These are phyloP conservation scores for Rhagium mordax DNA, from an alignment of 2,888 invertebrate species.

Conservation along the genomic window DNA sequence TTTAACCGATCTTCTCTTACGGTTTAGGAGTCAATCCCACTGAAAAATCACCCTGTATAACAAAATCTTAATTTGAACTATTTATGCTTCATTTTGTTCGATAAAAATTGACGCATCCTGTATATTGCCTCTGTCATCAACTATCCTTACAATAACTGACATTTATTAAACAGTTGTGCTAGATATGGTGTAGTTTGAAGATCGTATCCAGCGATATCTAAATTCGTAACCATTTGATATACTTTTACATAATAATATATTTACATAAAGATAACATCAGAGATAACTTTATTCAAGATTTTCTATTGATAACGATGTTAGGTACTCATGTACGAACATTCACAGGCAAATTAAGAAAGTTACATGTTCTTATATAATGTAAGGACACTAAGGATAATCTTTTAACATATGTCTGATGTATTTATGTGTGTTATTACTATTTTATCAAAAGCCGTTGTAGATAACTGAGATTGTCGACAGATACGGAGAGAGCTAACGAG, in stretches of 20 bases:
- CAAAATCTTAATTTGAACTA: too few species aligned
- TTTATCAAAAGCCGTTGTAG: neutral
- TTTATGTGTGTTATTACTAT: neutral
- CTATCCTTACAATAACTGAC: neutral
- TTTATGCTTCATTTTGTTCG: too few species aligned
- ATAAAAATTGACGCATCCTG: too few species aligned
- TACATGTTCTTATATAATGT: neutral
- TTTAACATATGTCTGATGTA: neutral
- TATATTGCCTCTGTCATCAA: neutral
- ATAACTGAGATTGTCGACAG: neutral
- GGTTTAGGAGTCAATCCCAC: too few species aligned
- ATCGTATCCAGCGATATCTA: neutral
- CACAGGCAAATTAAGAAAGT: neutral
- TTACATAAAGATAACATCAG: conserved; percentile 4
- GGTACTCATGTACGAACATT: neutral
- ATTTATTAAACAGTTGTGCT: neutral
- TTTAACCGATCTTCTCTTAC: too few species aligned
- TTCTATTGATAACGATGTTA: neutral
- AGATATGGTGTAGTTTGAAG: neutral
- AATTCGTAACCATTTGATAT: neutral
- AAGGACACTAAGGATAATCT: neutral
- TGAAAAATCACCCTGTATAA: too few species aligned
- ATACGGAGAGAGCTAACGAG: neutral
- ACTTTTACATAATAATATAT: conserved; percentile 13
- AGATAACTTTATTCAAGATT: neutral